Base-by-base conservation (phyloP, 1,140 invertebrate species). In the Nautilus pompilius region DNA sequence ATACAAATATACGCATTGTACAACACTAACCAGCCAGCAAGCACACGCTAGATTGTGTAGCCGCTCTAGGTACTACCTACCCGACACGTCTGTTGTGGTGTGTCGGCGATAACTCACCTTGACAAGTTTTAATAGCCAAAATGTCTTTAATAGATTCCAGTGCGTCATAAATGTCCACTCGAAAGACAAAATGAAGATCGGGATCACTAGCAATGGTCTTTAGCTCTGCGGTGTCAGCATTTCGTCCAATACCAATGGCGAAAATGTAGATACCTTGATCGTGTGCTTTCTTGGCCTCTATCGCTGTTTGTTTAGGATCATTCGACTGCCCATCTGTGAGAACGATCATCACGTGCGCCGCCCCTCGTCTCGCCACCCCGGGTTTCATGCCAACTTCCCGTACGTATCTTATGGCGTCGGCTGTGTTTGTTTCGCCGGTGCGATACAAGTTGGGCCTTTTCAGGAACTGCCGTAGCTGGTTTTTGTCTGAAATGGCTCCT, bases 251-350 rank as follows among this genome's bases (percentile, higher is more conserved):
- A 15, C 72, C 74, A 49, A 77, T 69, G 0, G 69, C 70, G 64
- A 77, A 74, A 8, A 68, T 60, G 24, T 67, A 64, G 29, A 77
- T 72, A 10, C 68, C 71, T 10, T 62, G 55, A 10, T 62, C 53
- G 2, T 74, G 67, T 3, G 66, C 59, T 5, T 67, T 34, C 8
- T 54, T 53, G 4, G 75, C 67, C 60, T 75, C 66, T 58, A 58
- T 13, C n/a, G 29, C 46, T 15, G 75, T 77, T 26, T 49, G 20
- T 2, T 41, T 33, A 8, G 65, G 59, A 55, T 68, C 62, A 17
- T 64, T 51, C 0, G 78, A 80, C 24, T 69, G 63, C 13, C 78
- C 78, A 60, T 80, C 76, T 0, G 78, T 80, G 4, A 80, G 17
- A 4, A 78, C 62, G 46, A 48, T 67, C 66, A 29, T 59, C 54